Base-by-base conservation (phyloP, 2,113 vertebrate species). In the Arenaria interpres region DNA sequence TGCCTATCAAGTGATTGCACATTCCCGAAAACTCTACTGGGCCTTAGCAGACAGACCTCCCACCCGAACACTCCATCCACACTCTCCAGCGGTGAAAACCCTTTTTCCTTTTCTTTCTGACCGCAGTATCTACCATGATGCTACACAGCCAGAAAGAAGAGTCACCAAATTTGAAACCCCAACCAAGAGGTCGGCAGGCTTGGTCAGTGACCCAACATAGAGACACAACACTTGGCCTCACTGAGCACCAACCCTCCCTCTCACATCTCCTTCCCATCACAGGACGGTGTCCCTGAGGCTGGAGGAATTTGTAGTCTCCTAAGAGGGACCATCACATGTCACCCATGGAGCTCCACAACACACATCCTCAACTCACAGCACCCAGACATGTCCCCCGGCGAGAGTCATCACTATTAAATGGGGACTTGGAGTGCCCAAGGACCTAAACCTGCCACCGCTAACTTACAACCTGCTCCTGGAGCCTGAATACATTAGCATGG, bases 321-420 rank as follows among this genome's bases (percentile, higher is more conserved):
- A 67, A 62, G 23, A 79, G 25, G 14, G 25, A 60, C 11, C 21
- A 4, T 14, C 17, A 11, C 24, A 1, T 4, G 7, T 63, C 50
- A 66, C 41, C n/a, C 12, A 25, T 0, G 9, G 14, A 72, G 43
- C 50, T 76, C 62, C 69, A 78, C 41, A 56, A 32, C 12, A 37
- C 18, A 15, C 69, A 51, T 10, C n/a, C 51, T 88, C 85, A 72
- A 37, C 4, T 37, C 74, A 59, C 4, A 10, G 53, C 46, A 73
- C 2, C 0, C 9, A 77, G 51, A 37, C 10, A 20, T 1, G 4
- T 13, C 12, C 60, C 20, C 37, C 2, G 2, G 3, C 3, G 0
- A 83, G 28, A 56, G 24, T n/a, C 45, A 41, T 15, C 35, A 14
- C 18, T 56, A 19, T 32, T 37, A 80, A 59, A 33, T 3, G 7